Base-by-base conservation (phyloP, 1,140 invertebrate species). In the Pogonomyrmex californicus region DNA sequence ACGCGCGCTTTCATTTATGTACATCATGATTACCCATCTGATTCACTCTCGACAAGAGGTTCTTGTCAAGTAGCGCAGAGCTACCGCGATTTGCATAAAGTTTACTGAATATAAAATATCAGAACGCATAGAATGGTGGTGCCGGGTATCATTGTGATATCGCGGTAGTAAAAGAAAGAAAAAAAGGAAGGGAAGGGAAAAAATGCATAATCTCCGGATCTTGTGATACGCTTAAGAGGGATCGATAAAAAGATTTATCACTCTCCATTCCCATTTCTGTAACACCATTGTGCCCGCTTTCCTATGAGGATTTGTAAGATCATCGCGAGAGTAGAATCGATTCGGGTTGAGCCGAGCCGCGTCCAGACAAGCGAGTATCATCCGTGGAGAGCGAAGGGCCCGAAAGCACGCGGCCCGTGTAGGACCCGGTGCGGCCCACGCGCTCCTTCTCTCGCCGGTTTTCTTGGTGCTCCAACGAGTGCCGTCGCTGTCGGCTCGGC, bases 371-470 rank as follows among this genome's bases (percentile, higher is more conserved):
- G 56, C 68, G 65, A 68, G 76, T 81, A 58, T 85, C 30, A 44
- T n/a, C 65, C 58, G 65, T n/a, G 85, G 51, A 49, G 78, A n/a
- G n/a, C 54, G 66, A 81, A 90, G 81, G 77, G 89, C 76, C 68
- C 86, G 85, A 90, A 88, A 91, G 86, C 87, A 76, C 71, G 33
- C 71, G 87, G 87, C 89, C 86, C 87, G 83, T 86, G 79, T 87
- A 91, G 94, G 91, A 92, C 91, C 92, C 93, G 68, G 93, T 93
- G 93, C 94, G 90, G 94, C 95, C 95, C 95, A 95, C 95, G 94
- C 94, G 93, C 92, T 91, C 88, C 87, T 91, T 91, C 91, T 91
- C 92, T n/a, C n/a, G 86, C 86, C 91, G 79, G 87, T 86, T 91
- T 88, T 85, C 88, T 89, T 75, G 79, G 83, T 90, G 89, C 76